Conservation (phyloP, 2,888 invertebrate genomes). For the Drosophila pseudotakahashii region DNA sequence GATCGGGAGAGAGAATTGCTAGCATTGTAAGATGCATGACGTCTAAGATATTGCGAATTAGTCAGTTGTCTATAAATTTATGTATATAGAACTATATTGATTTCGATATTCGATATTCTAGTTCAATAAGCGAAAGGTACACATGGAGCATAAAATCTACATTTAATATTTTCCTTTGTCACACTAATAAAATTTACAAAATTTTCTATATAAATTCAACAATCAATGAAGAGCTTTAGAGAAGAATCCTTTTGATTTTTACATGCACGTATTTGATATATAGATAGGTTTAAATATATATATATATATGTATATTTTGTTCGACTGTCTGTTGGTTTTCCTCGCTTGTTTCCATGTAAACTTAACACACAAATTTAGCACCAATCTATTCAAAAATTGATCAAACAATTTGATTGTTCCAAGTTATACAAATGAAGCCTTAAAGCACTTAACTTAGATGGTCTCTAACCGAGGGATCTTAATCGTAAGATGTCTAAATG, state of each 20-base stretch:
- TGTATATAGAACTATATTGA: constrained; percentile 35
- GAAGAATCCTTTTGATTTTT: constrained; percentile 50
- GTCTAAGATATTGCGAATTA: constrained; percentile 60
- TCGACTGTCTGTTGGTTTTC: constrained; percentile 23
- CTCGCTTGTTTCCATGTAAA: constrained; percentile 56
- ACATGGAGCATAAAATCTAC: constrained; percentile 79
- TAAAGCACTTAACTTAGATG: constrained; percentile 69
- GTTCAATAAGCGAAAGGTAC: constrained; percentile 79
- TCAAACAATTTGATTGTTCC: constrained; percentile 81
- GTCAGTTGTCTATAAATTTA: constrained; percentile 33
- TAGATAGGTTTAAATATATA: constrained; percentile 48
- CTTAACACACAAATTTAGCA: constrained; percentile 79
- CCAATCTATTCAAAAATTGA: constrained; percentile 83
- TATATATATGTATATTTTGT: constrained; percentile 32
- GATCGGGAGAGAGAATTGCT: constrained; percentile 30
- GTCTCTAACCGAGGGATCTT: constrained; percentile 39
- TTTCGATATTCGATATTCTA: constrained; percentile 63
- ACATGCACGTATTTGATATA: constrained; percentile 43
- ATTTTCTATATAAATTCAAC: constrained; percentile 78
- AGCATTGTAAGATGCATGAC: constrained; percentile 53
- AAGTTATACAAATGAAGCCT: constrained; percentile 76
- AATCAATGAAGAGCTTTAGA: constrained; percentile 70
- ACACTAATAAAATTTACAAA: constrained; percentile 75
- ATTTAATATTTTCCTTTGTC: constrained; percentile 45
- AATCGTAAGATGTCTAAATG: constrained; percentile 18